Evolutionary conservation across 2,888 invertebrate species (phyloP), one percentile per base, ranked within the genome.

Genomic region (Hydroisotoma schaefferi): DNA sequence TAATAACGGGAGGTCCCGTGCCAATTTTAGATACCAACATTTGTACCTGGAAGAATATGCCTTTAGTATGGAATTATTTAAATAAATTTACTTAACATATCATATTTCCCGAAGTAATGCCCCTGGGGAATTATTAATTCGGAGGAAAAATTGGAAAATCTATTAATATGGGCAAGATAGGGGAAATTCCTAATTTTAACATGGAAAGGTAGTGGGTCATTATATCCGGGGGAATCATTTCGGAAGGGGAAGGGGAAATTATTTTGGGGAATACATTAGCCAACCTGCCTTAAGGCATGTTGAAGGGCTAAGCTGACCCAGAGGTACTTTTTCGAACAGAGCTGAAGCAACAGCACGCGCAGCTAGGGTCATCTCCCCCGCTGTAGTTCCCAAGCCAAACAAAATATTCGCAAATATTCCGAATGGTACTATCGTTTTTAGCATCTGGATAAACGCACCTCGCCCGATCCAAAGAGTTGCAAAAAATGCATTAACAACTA

Each of bases 401-500:
- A 67, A 37, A 25, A 63, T 58, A n/a, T 63, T 61, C 2, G 57
- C 57, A 43, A 48, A 59, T 2, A 63, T 15, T n/a, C 51, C 57
- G 23, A 67, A 18, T 12, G 63, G 63, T 2, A 59, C 43, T 3
- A 57, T 2, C 0, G 55, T 60, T 18, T 54, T 44, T 25, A 23
- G n/a, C 28, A 54, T 48, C 12, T 22, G 2, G 25, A 15, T 22
- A 6, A 52, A 54, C 6, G 37, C 38, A 37, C 55, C 62, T 23
- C 60, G 57, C 8, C 63, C 60, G 38, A 63, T 51, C 56, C 56
- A 63, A 8, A 67, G 25, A 23, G 52, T 56, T 18, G 53, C 51
- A 23, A 67, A 67, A 23, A 67, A 67, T 1, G 61, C 54, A 27
- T 52, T 48, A 5, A 38, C 52, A n/a, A 67, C 47, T 6, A 67